Base-by-base conservation (phyloP, 2,888 invertebrate species). In the Cybosia mesomella region DNA sequence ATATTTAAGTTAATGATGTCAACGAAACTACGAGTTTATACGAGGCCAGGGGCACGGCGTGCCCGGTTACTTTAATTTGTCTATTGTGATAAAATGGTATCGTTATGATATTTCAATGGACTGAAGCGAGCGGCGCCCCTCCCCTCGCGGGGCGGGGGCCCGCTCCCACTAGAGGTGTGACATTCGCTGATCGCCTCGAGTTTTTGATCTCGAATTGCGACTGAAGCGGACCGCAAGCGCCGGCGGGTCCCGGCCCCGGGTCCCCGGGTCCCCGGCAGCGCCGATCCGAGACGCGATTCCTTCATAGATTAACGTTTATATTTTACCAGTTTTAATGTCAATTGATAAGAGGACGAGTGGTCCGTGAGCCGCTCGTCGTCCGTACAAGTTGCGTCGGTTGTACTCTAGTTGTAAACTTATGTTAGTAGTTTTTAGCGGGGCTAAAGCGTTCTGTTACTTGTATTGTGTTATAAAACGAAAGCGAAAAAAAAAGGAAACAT, bases 201-300 rank as follows among this genome's bases (percentile, higher is more conserved):
- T 80, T 84, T 85, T 88, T 92, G 92, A 93, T 92, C 92, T 92
- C 92, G 92, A 90, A 88, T 89, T 85, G 86, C 91, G 88, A 85
- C 85, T 85, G 87, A 85, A 64, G 60, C 71, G 77, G 39, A 43
- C 55, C 36, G 34, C 58, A 58, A 53, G 49, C 32, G n/a, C 36
- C 63, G 57, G 62, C 13, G 22, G 34, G 58, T 53, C 55, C 15
- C 36, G 62, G n/a, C n/a, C n/a, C n/a, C n/a, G n/a, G n/a, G n/a
- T n/a, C n/a, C n/a, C n/a, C n/a, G n/a, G n/a, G n/a, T n/a, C n/a
- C n/a, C n/a, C n/a, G n/a, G n/a, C n/a, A n/a, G n/a, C n/a, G n/a
- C n/a, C n/a, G n/a, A n/a, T n/a, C n/a, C n/a, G n/a, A n/a, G 71
- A 72, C 74, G 82, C 84, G 91, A 89, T 91, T 92, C 91, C 89